A percentile compares a stretch with the other conserved stretches of the same genome.
These are phyloP conservation scores for Scolopax bukidnonensis DNA, from an alignment of 2,797 vertebrate genomes.

Conservation along the genomic window DNA sequence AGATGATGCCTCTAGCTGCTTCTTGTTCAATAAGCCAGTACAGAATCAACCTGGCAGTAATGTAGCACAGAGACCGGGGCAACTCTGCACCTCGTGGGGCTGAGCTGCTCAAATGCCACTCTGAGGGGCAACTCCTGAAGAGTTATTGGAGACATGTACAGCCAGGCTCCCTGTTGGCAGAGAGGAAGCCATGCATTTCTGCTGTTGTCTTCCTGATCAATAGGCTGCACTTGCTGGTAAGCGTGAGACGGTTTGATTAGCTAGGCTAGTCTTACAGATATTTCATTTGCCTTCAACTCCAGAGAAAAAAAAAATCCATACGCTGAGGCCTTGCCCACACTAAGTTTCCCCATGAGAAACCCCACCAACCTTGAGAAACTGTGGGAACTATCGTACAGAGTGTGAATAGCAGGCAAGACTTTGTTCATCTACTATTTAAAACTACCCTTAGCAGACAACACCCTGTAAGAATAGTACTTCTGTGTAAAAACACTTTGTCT, in stretches of 20 bases:
- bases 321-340: not conserved
- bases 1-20: not conserved
- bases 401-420: not conserved
- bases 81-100: not conserved
- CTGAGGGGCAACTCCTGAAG: not conserved
- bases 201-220: not conserved
- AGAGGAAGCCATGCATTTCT: not conserved
- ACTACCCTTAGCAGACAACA: not conserved
- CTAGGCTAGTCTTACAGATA: not conserved
- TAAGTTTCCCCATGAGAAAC: not conserved
- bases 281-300: not conserved
- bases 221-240: not conserved
- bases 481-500: not conserved
- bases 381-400: not conserved
- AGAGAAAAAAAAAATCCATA: too few species aligned
- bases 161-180: not conserved
- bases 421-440: not conserved
- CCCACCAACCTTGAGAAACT: accelerated
- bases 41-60: not conserved
- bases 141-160: accelerated
- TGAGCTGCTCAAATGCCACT: not conserved
- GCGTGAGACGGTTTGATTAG: accelerated
- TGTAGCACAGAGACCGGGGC: not conserved
- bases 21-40: not conserved
- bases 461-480: accelerated